These are phyloP conservation scores for Rhizomys pruinosus DNA, from an alignment of 2,113 vertebrate genomes.

Conservation along the genomic window DNA sequence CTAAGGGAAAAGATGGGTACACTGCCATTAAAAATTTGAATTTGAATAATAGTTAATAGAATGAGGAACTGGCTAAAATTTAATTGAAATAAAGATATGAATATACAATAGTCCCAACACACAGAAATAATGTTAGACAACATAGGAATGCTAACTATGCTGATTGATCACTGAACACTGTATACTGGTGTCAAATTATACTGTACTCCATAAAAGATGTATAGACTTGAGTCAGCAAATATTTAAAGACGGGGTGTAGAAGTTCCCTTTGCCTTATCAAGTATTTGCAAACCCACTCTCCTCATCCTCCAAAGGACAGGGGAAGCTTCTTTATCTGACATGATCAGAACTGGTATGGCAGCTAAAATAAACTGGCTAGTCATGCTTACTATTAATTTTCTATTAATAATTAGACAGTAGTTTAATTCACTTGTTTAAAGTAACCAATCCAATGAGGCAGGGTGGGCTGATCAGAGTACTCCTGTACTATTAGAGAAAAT, in stretches of 20 bases:
- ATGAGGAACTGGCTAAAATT: not conserved
- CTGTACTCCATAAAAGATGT: not conserved
- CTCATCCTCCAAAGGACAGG: not conserved
- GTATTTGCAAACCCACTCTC: not conserved
- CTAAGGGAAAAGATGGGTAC: not conserved
- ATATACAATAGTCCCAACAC: not conserved
- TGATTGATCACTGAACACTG: not conserved
- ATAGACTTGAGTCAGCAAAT: not conserved
- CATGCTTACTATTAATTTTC: constrained; percentile 11
- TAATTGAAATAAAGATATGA: not conserved
- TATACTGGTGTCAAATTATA: not conserved
- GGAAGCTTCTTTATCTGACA: not conserved
- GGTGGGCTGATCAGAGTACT: not conserved
- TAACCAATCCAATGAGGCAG: not conserved
- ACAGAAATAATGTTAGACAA: not conserved
- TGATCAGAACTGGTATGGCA: not conserved
- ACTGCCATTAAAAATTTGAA: not conserved
- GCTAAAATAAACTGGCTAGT: not conserved
- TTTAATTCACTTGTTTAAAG: constrained; percentile 26
- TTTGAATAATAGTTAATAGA: not conserved
- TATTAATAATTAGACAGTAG: not conserved
- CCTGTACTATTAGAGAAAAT: not conserved
- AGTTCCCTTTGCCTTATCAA: not conserved
- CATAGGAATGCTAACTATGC: not conserved
- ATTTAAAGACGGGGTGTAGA: not conserved